Conservation (phyloP, 2,888 invertebrate genomes). For the Andrena marginata region DNA sequence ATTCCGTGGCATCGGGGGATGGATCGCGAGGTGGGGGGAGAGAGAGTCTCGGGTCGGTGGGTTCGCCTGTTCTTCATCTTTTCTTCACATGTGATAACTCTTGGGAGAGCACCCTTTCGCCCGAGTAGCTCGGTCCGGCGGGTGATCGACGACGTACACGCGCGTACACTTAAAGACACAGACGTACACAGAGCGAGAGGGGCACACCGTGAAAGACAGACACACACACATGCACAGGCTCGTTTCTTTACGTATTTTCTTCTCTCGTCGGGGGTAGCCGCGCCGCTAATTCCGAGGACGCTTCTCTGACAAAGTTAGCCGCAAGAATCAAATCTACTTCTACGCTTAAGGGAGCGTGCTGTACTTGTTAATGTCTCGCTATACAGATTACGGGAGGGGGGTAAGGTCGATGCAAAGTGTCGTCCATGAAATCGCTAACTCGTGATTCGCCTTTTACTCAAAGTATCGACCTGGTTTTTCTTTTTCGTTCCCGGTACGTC, state of each 20-base stretch:
- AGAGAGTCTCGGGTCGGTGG: slow-evolving; percentile 23
- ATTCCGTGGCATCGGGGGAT: background rate
- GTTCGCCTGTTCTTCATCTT: slow-evolving; percentile 56
- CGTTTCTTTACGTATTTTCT: slow-evolving; percentile 52
- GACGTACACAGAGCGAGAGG: background rate
- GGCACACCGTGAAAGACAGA: background rate
- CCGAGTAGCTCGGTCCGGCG: slow-evolving; percentile 18
- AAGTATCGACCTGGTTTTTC: slow-evolving; percentile 55
- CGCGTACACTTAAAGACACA: background rate
- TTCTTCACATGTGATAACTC: slow-evolving; percentile 67
- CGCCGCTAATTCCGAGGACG: slow-evolving; percentile 45
- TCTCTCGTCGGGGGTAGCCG: slow-evolving; percentile 52
- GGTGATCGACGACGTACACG: slow-evolving; percentile 44
- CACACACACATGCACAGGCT: slow-evolving; percentile 5
- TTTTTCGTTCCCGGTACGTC: slow-evolving; percentile 17
- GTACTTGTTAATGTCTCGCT: slow-evolving; percentile 41
- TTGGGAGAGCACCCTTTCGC: slow-evolving; percentile 58
- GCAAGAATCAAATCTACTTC: slow-evolving; percentile 44
- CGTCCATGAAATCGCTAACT: slow-evolving; percentile 59
- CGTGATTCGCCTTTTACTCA: slow-evolving; percentile 62
- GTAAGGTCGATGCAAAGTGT: slow-evolving; percentile 60
- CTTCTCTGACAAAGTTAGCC: slow-evolving; percentile 35
- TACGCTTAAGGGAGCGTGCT: slow-evolving; percentile 45
- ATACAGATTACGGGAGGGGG: slow-evolving; percentile 23
- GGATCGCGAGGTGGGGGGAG: too few relatives aligned